Base-by-base conservation (phyloP, 1,140 invertebrate species). In the Hesperophylax magnus region DNA sequence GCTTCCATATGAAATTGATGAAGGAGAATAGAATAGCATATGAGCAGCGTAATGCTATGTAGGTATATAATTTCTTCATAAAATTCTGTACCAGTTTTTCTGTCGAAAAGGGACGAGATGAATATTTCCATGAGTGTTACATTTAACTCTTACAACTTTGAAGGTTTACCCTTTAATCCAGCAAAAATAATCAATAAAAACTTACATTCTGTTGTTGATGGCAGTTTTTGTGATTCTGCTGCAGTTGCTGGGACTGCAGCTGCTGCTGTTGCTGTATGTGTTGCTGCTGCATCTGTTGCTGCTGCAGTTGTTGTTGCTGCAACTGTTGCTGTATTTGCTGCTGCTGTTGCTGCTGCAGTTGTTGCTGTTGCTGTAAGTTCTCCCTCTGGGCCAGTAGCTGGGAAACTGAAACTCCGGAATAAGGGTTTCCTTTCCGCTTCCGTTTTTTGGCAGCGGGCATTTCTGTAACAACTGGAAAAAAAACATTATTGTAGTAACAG, bases 371-470 rank as follows among this genome's bases (percentile, higher is more conserved):
- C n/a, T 85, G 85, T 31, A 87, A 61, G 79, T 88, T 81, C 82
- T 94, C 93, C 76, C 92, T 89, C 85, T 94, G 93, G 53, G 92
- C 92, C 86, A 93, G 89, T 80, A 94, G 88, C 87, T 93, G 93
- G 39, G 93, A 93, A 20, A 94, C 92, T 74, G 92, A 93, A 76
- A 93, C 91, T 69, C 92, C 92, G 47, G 92, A 87, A 84, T 92
- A 90, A 84, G 91, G 90, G 53, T 90, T 89, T 31, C 88, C 86
- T 77, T 92, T 88, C 88, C 93, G 93, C 87, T 93, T 91, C 89
- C 92, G 93, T 87, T 93, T 94, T 86, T 93, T 94, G 8, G 85
- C 67, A 17, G 85, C 74, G 17, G 86, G 85, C 61, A 86, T 82
- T 65, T 87, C 88, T 61, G 85, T 71, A 78, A 84, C 85, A 88